Percentiles rank a stretch among this genome's conserved stretches.
These are phyloP conservation scores for Arrhopalites spinosus DNA, from an alignment of 2,888 invertebrate genomes.

Conservation along the genomic window DNA sequence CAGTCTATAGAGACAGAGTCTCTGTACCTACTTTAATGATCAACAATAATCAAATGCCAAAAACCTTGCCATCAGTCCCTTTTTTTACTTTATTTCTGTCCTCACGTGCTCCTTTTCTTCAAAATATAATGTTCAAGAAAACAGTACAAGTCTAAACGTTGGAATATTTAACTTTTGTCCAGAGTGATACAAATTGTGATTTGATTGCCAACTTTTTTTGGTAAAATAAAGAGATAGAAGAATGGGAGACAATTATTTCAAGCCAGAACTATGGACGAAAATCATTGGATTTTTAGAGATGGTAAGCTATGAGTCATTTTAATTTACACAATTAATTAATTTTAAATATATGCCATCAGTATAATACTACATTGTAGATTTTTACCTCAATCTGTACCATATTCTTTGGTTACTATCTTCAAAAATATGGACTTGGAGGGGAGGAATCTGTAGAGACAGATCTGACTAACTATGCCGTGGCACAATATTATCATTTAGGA, in stretches of 20 bases:
- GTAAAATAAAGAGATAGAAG: no score
- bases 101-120: background rate
- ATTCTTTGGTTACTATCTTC: conserved; percentile 15
- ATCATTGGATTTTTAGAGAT: conserved; percentile 22
- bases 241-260: background rate
- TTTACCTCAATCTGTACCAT: background rate
- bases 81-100: background rate
- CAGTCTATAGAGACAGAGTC: no score
- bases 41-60: background rate
- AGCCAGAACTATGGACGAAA: conserved; percentile 26
- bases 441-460: background rate
- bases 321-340: background rate
- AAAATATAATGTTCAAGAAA: no score
- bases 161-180: no score
- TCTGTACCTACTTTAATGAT: background rate
- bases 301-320: conserved; percentile 11
- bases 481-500: conserved; percentile 25
- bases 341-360: no score
- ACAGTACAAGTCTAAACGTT: no score
- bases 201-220: no score
- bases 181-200: background rate
- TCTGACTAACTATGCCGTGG: background rate
- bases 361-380: no score
- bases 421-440: background rate
- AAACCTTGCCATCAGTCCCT: background rate